Evolutionary conservation across 2,888 invertebrate species (phyloP).

Genomic region (Parochlus steinenii): DNA sequence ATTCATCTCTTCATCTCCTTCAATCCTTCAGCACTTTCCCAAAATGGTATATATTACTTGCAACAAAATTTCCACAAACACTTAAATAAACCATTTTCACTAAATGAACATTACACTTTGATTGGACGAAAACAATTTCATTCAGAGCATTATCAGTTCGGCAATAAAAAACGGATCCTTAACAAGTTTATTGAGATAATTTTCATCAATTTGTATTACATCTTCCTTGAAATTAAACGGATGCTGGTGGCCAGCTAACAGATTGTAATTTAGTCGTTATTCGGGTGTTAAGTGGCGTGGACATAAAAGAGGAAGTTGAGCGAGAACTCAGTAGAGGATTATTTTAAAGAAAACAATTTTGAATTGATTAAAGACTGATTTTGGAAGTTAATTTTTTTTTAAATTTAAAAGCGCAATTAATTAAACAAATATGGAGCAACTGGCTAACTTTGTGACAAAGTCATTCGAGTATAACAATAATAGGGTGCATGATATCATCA

Average conservation of each 20-base stretch:
- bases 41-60: slow-evolving; percentile 8
- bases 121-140: slow-evolving; percentile 13
- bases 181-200: slow-evolving; percentile 2
- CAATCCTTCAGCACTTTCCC: neutral
- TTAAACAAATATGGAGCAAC: slow-evolving; percentile 55
- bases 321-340: too few relatives aligned
- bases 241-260: too few relatives aligned
- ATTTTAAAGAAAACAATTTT: too few relatives aligned
- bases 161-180: neutral
- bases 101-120: slow-evolving; percentile 11
- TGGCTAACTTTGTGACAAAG: slow-evolving; percentile 81
- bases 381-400: slow-evolving; percentile 9
- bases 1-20: neutral
- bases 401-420: slow-evolving; percentile 10
- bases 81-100: slow-evolving; percentile 13
- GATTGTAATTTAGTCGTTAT: too few relatives aligned
- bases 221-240: slow-evolving; percentile 2
- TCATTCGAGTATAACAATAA: slow-evolving; percentile 50
- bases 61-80: slow-evolving; percentile 6
- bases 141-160: too few relatives aligned
- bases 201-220: slow-evolving; percentile 7
- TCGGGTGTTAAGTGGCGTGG: neutral
- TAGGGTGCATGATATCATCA: slow-evolving; percentile 25
- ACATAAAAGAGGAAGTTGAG: neutral
- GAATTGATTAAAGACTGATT: neutral